phyloP scores from a whole-genome alignment of 2,113 vertebrate species.

The Chiloscyllium plagiosum region DNA sequence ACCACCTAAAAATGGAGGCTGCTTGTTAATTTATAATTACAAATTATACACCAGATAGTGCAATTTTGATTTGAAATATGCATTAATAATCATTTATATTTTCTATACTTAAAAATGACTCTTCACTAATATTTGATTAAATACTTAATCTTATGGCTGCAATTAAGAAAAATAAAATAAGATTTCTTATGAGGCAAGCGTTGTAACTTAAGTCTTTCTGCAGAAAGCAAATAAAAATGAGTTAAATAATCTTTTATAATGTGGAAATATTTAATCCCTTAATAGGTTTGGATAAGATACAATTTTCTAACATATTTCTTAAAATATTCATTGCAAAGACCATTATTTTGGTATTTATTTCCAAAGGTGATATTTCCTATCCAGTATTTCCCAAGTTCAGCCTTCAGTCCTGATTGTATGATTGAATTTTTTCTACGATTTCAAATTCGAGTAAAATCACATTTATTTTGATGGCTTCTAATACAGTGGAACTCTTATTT shows the following conservation, averaged over 20 bases:
- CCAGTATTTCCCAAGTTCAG: background rate
- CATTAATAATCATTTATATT: conserved; percentile 30
- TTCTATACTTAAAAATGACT: conserved; percentile 9
- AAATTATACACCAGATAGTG: conserved; percentile 27
- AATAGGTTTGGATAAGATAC: conserved; percentile 24
- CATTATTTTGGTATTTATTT: conserved; percentile 7
- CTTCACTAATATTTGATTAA: conserved; percentile 32
- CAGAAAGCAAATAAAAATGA: conserved; percentile 20
- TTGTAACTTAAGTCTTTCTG: conserved; percentile 8
- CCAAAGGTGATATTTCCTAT: background rate
- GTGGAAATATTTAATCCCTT: background rate
- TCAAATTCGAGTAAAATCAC: background rate
- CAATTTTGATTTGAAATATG: conserved; percentile 28
- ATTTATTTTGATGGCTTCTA: background rate
- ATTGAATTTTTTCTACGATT: background rate
- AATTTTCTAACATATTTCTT: conserved; percentile 20
- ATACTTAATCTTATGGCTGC: conserved; percentile 11
- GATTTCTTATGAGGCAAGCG: background rate
- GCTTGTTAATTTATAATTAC: conserved; percentile 34
- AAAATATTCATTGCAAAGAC: conserved; percentile 16
- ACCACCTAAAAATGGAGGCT: conserved; percentile 25
- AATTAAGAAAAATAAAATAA: conserved; percentile 14
- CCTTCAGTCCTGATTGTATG: background rate
- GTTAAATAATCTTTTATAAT: conserved; percentile 28
- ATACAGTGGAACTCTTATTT: too few relatives aligned